phyloP scores from a whole-genome alignment of 1,140 invertebrate species.

The Dysdera silvatica region DNA sequence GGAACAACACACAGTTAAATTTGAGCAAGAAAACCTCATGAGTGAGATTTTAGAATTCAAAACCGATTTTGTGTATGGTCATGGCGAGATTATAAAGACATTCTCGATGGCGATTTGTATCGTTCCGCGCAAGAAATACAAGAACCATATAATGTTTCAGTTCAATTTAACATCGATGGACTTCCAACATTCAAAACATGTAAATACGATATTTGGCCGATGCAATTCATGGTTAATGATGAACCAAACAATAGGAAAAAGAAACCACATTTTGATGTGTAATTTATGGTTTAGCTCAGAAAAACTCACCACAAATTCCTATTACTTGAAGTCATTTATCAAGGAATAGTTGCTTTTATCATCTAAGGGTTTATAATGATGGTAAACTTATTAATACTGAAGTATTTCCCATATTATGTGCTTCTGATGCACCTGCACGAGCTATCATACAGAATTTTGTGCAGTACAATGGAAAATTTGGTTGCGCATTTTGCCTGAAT shows the following conservation, averaged over 20 bases:
- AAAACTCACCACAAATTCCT: background rate
- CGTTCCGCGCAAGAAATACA: background rate
- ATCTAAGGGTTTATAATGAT: background rate
- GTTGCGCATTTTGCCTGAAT: background rate
- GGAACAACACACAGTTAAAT: background rate
- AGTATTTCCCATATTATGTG: background rate
- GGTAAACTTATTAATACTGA: background rate
- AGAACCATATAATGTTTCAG: background rate
- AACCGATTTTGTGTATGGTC: background rate
- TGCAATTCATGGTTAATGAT: constrained; percentile 1
- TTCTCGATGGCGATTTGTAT: background rate
- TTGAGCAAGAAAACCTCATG: background rate
- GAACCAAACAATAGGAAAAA: background rate
- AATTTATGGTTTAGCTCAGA: background rate
- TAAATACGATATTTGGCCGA: background rate
- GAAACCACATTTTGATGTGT: constrained; percentile 4
- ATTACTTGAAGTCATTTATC: background rate
- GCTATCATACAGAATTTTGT: constrained; percentile 4
- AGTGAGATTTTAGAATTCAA: background rate
- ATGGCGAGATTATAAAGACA: background rate
- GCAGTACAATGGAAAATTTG: background rate
- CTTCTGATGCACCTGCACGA: background rate
- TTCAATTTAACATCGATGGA: background rate
- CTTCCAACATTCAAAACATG: background rate
- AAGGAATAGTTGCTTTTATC: background rate